phyloP scores from a whole-genome alignment of 1,140 invertebrate species.

The Brachionus angularis region DNA sequence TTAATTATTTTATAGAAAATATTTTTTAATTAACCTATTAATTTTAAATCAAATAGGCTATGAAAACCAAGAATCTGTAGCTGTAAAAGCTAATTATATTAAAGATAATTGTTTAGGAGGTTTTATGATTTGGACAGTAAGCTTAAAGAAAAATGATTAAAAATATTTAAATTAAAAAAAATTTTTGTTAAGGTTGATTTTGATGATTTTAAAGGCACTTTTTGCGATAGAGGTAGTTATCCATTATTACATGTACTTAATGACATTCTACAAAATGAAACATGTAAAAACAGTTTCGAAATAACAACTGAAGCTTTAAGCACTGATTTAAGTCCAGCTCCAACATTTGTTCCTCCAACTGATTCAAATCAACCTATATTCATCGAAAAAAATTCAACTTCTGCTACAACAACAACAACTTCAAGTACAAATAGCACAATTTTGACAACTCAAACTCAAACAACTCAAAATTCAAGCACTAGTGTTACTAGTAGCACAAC shows the following conservation, averaged over 20 bases:
- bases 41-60: no score
- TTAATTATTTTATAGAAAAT: no score
- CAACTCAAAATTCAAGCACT: not conserved
- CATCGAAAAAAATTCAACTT: not conserved
- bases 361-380: no score
- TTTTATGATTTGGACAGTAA: constrained; percentile 47
- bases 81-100: constrained; percentile 46
- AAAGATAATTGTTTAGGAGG: constrained; percentile 34
- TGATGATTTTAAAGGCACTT: constrained; percentile 57
- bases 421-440: no score
- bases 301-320: no score
- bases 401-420: not conserved
- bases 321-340: not conserved
- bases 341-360: no score
- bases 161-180: not conserved
- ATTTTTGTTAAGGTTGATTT: constrained; percentile 44
- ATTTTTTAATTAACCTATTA: no score
- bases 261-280: no score
- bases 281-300: no score
- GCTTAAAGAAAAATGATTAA: not conserved
- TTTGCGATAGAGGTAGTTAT: constrained; percentile 74
- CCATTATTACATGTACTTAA: constrained; percentile 84
- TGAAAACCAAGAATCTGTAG: constrained; percentile 65
- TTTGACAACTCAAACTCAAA: no score
- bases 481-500: no score